These are phyloP conservation scores for Amblyjoppa proteus DNA, from an alignment of 2,888 invertebrate genomes.

Conservation along the genomic window DNA sequence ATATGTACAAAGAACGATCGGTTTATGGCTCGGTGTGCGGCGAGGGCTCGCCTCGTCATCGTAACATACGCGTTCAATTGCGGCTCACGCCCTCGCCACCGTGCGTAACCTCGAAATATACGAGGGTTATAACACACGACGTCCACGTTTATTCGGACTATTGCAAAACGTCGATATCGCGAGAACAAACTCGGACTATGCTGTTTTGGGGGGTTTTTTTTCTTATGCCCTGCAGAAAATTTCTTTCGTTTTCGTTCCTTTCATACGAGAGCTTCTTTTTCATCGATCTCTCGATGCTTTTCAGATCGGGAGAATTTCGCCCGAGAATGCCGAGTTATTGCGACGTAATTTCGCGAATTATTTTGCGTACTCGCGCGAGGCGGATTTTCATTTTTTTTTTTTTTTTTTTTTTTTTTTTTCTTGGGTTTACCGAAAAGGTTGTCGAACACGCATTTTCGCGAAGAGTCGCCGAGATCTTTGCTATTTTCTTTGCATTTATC, in stretches of 20 bases:
- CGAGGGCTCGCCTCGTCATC: neutral
- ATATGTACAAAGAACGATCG: neutral
- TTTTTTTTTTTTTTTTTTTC: neutral
- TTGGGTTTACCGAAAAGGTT: neutral
- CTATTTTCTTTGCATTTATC: too few species aligned
- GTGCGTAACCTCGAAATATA: slow-evolving; percentile 40
- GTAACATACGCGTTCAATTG: neutral
- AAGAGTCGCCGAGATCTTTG: too few species aligned
- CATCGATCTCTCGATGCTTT: neutral
- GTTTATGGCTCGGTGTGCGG: neutral
- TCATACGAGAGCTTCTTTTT: neutral
- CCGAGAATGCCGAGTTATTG: neutral
- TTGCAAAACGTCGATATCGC: neutral
- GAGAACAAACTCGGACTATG: neutral
- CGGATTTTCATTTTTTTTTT: neutral
- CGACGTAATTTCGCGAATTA: neutral
- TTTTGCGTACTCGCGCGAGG: neutral
- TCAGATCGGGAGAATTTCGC: neutral
- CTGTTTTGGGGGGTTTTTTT: neutral
- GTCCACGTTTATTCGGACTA: slow-evolving; percentile 32
- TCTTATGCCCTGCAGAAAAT: neutral
- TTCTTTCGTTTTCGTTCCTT: neutral
- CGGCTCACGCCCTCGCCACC: neutral
- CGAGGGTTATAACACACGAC: neutral
- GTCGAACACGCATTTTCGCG: neutral